Percentiles rank a stretch among this genome's conserved stretches.
Conservation (phyloP, 2,113 vertebrate species). For the Centrocercus urophasianus region DNA sequence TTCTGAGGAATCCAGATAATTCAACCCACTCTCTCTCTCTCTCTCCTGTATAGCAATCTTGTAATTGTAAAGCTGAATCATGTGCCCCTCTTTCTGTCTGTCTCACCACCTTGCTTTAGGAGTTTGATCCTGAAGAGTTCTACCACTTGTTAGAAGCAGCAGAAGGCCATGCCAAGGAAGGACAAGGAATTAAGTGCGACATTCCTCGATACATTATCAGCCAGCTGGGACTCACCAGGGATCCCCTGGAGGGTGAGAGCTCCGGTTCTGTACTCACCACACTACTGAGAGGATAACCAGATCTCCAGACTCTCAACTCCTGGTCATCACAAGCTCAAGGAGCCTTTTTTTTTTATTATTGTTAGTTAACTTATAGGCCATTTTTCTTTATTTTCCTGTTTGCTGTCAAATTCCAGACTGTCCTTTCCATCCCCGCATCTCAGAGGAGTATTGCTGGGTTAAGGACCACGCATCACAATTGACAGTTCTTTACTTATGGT, state of each 20-base stretch:
- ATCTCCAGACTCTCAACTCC: background rate
- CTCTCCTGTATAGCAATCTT: background rate
- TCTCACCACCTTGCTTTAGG: slow-evolving; percentile 76
- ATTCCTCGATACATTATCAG: slow-evolving; percentile 97
- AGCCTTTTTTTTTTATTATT: background rate
- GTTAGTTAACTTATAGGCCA: background rate
- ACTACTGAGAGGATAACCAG: background rate
- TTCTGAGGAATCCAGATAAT: background rate
- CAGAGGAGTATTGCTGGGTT: slow-evolving; percentile 21
- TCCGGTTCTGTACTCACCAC: background rate
- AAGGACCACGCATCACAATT: background rate
- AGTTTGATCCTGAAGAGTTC: slow-evolving; percentile 98
- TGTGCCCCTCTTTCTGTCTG: slow-evolving; percentile 29
- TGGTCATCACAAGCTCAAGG: background rate
- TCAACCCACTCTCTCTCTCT: background rate
- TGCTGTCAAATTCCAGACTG: slow-evolving; percentile 22
- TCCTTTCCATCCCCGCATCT: slow-evolving; percentile 10
- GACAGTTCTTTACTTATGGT: slow-evolving; percentile 55
- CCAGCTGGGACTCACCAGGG: slow-evolving; percentile 96
- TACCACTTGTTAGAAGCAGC: slow-evolving; percentile 97
- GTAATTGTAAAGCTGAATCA: background rate
- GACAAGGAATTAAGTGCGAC: slow-evolving; percentile 96
- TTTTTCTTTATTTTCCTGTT: slow-evolving; percentile 25
- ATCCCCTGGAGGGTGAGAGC: slow-evolving; percentile 92
- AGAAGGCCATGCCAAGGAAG: slow-evolving; percentile 97